These are phyloP conservation scores for Troilus luridus DNA, from an alignment of 2,888 invertebrate species.

Conservation along the genomic window DNA sequence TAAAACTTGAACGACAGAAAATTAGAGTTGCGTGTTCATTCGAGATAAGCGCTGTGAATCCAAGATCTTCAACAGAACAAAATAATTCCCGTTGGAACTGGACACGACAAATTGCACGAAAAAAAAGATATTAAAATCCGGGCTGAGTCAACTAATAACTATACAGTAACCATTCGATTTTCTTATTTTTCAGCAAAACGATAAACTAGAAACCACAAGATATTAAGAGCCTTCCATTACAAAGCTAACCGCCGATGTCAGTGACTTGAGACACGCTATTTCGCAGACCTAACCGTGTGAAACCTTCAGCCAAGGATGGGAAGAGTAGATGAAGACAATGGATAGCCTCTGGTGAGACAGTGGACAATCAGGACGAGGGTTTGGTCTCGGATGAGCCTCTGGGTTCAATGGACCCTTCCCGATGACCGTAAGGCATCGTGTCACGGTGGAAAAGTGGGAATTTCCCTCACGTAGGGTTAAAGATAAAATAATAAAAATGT, in stretches of 20 bases:
- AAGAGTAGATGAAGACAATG: background rate
- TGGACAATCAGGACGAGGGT: background rate
- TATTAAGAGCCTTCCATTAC: background rate
- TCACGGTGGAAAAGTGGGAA: background rate
- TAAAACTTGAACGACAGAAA: no score
- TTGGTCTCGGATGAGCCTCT: background rate
- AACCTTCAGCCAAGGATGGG: constrained; percentile 13
- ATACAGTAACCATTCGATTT: background rate
- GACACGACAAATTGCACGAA: no score
- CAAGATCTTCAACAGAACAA: no score
- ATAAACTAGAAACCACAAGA: background rate
- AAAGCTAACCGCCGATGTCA: background rate
- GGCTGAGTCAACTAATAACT: background rate
- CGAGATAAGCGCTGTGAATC: no score
- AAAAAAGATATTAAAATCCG: background rate
- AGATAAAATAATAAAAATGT: background rate
- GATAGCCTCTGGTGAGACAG: background rate
- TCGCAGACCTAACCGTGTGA: background rate
- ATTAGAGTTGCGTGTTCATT: no score
- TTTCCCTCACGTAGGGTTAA: background rate
- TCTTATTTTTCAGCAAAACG: background rate
- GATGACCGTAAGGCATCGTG: background rate
- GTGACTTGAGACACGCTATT: background rate
- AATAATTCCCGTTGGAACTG: no score
- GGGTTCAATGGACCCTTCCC: background rate